These are phyloP conservation scores for Agrochola lota DNA, from an alignment of 2,888 invertebrate genomes.

Conservation along the genomic window DNA sequence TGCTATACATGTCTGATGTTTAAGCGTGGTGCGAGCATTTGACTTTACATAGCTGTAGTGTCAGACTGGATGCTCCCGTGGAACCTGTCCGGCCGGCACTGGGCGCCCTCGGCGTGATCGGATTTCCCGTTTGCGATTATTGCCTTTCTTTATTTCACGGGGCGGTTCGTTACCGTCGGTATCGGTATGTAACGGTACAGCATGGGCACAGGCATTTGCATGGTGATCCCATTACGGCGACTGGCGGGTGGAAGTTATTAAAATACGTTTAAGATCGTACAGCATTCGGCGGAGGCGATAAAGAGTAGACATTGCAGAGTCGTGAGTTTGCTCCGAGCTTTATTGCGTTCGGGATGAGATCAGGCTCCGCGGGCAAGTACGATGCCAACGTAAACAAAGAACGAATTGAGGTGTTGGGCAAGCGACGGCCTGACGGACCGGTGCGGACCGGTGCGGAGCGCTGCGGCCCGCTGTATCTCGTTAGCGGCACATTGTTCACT, in stretches of 20 bases:
- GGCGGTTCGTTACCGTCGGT: constrained; percentile 83
- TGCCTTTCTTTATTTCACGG: constrained; percentile 87
- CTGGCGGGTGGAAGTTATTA: constrained; percentile 87
- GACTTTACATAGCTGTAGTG: constrained; percentile 75
- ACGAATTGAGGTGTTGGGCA: constrained; percentile 84
- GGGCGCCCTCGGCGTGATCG: constrained; percentile 81
- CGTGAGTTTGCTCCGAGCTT: constrained; percentile 87
- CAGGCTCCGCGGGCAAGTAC: constrained; percentile 77
- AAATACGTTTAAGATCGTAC: constrained; percentile 88
- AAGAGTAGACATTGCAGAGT: constrained; percentile 86
- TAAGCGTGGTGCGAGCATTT: constrained; percentile 66
- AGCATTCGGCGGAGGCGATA: constrained; percentile 85
- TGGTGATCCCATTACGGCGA: constrained; percentile 86
- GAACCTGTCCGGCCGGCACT: constrained; percentile 70
- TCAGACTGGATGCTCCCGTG: constrained; percentile 72
- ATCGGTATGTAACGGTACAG: constrained; percentile 85
- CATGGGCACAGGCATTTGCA: constrained; percentile 85
- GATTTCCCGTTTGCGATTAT: constrained; percentile 87
- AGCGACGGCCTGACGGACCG: constrained; percentile 75
- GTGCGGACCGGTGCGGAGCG: constrained; percentile 38
- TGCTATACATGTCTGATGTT: constrained; percentile 64
- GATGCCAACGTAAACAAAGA: constrained; percentile 84
- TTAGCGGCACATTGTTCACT: constrained; percentile 81
- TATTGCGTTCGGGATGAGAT: constrained; percentile 88
- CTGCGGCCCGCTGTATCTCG: constrained; percentile 75